Evolutionary conservation across 2,888 invertebrate species (phyloP).

Genomic region (Ischnura elegans): DNA sequence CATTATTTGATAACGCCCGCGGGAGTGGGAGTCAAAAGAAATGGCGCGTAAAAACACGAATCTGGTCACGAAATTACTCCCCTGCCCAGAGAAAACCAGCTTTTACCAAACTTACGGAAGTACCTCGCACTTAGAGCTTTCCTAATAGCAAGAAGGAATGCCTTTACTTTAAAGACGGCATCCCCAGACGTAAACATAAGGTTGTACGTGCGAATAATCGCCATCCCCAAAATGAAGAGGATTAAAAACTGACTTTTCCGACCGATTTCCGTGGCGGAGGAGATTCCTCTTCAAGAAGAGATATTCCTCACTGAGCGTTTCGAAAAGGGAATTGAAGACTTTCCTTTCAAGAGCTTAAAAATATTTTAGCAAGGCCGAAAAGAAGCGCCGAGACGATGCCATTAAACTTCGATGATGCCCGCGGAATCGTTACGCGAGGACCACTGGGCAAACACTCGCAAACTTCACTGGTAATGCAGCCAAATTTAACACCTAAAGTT

Average conservation of each 20-base stretch:
- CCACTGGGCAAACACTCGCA: not conserved
- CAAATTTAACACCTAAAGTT: not conserved
- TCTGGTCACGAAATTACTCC: not conserved
- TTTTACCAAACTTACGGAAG: not conserved
- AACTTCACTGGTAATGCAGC: not conserved
- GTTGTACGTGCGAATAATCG: not conserved
- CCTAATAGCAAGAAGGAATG: not conserved
- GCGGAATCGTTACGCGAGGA: not conserved
- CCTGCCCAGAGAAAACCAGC: not conserved
- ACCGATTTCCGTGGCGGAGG: not conserved
- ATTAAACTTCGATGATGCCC: not conserved
- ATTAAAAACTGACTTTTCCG: slow-evolving; percentile 19
- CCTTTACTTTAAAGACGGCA: not conserved
- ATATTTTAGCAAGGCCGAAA: not conserved
- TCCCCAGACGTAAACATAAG: not conserved
- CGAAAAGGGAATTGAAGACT: not conserved
- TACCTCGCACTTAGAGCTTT: slow-evolving; percentile 11
- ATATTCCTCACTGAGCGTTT: not conserved
- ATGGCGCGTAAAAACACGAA: not conserved
- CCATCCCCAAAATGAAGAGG: not conserved
- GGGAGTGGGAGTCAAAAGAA: not conserved
- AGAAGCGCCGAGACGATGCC: not conserved
- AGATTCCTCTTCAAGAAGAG: not conserved
- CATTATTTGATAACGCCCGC: slow-evolving; percentile 14
- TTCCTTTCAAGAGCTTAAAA: not conserved